These are phyloP conservation scores for Crotalus viridis DNA, from an alignment of 2,113 vertebrate genomes.

Conservation along the genomic window DNA sequence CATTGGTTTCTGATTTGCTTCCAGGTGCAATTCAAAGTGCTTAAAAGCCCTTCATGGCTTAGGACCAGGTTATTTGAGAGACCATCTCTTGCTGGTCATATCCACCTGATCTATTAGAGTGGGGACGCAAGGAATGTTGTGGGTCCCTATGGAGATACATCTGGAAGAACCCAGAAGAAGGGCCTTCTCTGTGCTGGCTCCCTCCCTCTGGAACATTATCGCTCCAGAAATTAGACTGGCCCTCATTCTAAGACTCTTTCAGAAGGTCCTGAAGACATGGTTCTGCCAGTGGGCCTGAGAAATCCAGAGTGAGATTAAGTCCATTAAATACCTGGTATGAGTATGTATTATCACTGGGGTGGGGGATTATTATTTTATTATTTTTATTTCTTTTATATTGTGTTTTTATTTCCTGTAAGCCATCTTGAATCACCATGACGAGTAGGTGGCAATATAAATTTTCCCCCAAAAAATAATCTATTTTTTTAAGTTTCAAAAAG, in stretches of 20 bases:
- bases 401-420: not conserved
- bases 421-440: not conserved
- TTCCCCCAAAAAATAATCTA: not conserved
- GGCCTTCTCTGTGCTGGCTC: not conserved
- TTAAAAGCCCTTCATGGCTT: not conserved
- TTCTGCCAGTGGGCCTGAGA: not conserved
- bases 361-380: not conserved
- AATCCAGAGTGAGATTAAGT: not conserved
- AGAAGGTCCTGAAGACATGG: not conserved
- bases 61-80: not conserved
- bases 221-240: not conserved
- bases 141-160: not conserved
- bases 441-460: not conserved
- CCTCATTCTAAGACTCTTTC: not conserved
- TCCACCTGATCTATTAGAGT: not conserved
- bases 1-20: not conserved
- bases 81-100: not conserved
- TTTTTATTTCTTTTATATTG: not conserved
- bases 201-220: not conserved
- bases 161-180: not conserved
- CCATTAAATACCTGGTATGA: not conserved
- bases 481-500: not conserved
- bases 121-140: not conserved
- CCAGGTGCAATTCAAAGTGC: not conserved
- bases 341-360: not conserved